Percentiles rank a stretch among this genome's conserved stretches.
Evolutionary conservation across 23 tunicate species (phyloP).

Genomic region (Ciona savignyi): DNA sequence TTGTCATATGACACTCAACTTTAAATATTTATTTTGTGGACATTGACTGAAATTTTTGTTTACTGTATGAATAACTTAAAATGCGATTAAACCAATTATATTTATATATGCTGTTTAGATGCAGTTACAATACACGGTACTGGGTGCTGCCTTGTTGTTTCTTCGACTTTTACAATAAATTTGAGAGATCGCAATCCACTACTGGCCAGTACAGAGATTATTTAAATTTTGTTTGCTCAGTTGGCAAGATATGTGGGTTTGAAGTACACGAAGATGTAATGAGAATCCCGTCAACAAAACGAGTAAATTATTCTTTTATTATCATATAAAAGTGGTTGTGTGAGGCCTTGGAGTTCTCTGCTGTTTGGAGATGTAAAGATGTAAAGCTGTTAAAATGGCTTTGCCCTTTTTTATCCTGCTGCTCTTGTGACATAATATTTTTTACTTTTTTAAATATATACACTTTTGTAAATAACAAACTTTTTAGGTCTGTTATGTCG

Average conservation of each 20-base stretch:
- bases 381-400: no score
- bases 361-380: no score
- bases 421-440: no score
- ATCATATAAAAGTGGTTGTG: background rate
- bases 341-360: no score
- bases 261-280: conserved; percentile 70
- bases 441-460: no score
- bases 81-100: background rate
- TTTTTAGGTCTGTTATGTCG: conserved; percentile 68
- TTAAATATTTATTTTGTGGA: no score
- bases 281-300: conserved; percentile 96
- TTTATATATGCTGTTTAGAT: conserved; percentile 8
- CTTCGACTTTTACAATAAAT: conserved; percentile 81
- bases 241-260: conserved; percentile 59
- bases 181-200: conserved; percentile 50
- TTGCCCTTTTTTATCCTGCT: no score
- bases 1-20: no score
- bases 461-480: background rate
- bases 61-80: no score
- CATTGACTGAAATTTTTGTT: background rate
- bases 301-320: conserved; percentile 25
- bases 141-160: conserved; percentile 95
- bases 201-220: conserved; percentile 73
- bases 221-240: conserved; percentile 36
- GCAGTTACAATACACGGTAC: conserved; percentile 39